Evolutionary conservation across 2,888 invertebrate genomes (phyloP).

Genomic region (Neocrepidodera transversa): DNA sequence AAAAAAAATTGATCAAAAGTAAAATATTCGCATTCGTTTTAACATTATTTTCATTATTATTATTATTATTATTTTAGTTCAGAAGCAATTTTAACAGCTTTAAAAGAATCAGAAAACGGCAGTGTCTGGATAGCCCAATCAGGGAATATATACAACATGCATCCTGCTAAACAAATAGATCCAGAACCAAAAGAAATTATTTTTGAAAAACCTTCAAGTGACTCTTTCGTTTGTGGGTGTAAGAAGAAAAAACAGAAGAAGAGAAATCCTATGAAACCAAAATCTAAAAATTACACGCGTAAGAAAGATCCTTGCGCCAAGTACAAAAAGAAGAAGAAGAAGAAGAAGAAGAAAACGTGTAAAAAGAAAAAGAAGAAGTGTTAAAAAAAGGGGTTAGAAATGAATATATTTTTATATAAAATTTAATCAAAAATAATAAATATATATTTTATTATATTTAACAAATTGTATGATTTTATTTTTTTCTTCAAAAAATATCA

Average conservation of each 20-base stretch:
- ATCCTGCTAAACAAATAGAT: too few relatives aligned
- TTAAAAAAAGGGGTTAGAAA: too few relatives aligned
- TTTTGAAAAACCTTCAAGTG: too few relatives aligned
- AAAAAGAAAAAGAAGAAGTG: neutral
- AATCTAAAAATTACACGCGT: neutral
- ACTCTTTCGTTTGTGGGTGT: neutral
- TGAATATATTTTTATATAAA: too few relatives aligned
- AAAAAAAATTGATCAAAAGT: too few relatives aligned
- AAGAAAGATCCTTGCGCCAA: conserved; percentile 5
- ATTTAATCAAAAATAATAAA: too few relatives aligned
- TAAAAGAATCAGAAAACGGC: conserved; percentile 61
- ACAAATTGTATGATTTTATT: too few relatives aligned
- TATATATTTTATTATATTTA: too few relatives aligned
- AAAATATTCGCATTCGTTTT: too few relatives aligned
- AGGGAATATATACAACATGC: conserved; percentile 43
- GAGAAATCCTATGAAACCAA: neutral
- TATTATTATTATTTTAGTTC: conserved; percentile 37
- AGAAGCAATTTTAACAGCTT: conserved; percentile 53
- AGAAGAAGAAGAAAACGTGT: neutral
- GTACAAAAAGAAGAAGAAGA: conserved; percentile 13
- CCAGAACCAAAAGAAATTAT: too few relatives aligned
- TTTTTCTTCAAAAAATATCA: too few relatives aligned
- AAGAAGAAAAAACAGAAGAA: conserved; percentile 21
- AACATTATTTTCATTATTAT: too few relatives aligned
- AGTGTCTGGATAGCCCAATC: conserved; percentile 64